Conservation (phyloP, 2,797 vertebrate species). For the Amblyraja radiata region DNA sequence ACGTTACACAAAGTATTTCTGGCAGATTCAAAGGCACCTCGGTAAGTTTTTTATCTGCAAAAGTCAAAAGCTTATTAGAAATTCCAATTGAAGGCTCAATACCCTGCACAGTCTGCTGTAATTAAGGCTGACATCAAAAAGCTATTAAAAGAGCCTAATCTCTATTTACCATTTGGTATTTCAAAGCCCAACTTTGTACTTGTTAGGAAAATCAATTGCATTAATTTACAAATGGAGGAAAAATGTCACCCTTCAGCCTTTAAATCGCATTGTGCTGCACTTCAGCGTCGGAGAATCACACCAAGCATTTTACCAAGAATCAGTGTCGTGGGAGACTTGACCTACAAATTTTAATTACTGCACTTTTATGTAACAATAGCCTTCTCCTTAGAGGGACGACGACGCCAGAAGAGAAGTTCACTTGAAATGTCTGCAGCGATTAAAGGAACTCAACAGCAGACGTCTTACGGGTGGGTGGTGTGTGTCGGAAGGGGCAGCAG, state of each 20-base stretch:
- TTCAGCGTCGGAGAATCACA: constrained; percentile 67
- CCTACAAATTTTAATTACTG: constrained; percentile 96
- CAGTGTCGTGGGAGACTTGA: constrained; percentile 83
- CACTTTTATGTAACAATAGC: constrained; percentile 72
- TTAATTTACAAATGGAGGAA: constrained; percentile 90
- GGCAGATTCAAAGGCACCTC: constrained; percentile 71
- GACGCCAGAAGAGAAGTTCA: constrained; percentile 48
- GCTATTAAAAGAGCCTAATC: constrained; percentile 90
- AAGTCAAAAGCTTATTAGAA: constrained; percentile 94
- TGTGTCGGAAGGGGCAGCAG: too few relatives aligned
- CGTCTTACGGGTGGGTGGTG: constrained; percentile 52
- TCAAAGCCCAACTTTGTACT: constrained; percentile 95
- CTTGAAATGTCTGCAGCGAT: constrained; percentile 52
- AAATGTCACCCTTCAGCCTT: constrained; percentile 96
- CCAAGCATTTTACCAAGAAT: constrained; percentile 71
- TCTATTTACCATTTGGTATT: constrained; percentile 92
- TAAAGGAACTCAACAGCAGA: constrained; percentile 65
- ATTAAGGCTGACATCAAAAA: constrained; percentile 85
- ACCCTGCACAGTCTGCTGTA: constrained; percentile 72
- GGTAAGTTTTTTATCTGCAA: constrained; percentile 89
- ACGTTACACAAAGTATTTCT: constrained; percentile 49
- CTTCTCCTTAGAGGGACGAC: constrained; percentile 63
- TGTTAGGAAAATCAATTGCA: constrained; percentile 92
- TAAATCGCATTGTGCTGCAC: constrained; percentile 72
- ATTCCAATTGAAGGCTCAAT: constrained; percentile 97